Evolutionary conservation across 2,797 vertebrate genomes (phyloP), one percentile per base, ranked within the genome.

Genomic region (Echeneis naucrates): DNA sequence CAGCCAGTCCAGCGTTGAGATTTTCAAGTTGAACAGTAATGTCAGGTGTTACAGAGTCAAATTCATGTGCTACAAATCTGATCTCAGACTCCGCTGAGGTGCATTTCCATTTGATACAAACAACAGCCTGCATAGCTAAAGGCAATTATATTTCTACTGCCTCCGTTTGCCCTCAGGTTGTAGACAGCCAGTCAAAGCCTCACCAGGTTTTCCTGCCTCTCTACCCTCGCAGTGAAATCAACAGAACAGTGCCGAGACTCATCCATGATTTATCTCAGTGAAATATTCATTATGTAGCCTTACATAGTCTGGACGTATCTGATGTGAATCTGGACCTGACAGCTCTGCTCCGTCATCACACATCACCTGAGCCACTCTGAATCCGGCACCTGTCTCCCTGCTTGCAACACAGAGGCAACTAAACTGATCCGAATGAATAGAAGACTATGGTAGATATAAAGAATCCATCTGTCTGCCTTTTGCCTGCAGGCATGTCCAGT

Each of bases 201-300:
- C 74, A 69, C 88, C 87, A 84, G 88, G 84, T 86, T 89, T 85
- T 81, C 65, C 81, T 79, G 81, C 82, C 84, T 88, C 92, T 87
- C 84, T 72, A 56, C 75, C 77, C 80, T 89, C 87, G 90, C 88
- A 85, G 89, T 93, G 92, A 94, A 94, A 93, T 92, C 88, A 91
- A 92, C 91, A 87, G 88, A 92, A 94, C 52, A 84, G 87, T 90
- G 87, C 92, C 90, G 78, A 35, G 86, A 78, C 90, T 94, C 92
- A 94, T 95, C 85, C 90, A 95, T 92, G 90, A 94, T 93, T 95
- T 89, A 93, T 91, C 89, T 77, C 61, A 57, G 89, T 92, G 86
- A 87, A 94, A 95, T 93, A 94, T 94, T 94, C 90, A 93, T 93
- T 84, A 90, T 83, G 81, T 87, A 84, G 86, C 86, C 88, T 80